Evolutionary conservation across 1,140 invertebrate genomes (phyloP).

Genomic region (Phenacoccus solenopsis): DNA sequence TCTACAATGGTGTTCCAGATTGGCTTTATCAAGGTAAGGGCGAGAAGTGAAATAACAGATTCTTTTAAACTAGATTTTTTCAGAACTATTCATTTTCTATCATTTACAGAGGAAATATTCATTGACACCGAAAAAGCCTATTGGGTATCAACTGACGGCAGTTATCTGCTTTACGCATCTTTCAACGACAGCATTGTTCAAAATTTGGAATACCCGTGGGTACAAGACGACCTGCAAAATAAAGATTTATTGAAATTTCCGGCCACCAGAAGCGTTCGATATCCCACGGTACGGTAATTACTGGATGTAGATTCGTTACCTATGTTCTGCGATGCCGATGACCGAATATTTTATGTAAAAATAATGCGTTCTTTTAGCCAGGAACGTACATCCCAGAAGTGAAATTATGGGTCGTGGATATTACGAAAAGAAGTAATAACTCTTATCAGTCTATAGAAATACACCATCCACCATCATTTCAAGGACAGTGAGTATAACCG

Average conservation of each 20-base stretch:
- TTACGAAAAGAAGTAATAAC: constrained; percentile 43
- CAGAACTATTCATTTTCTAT: neutral
- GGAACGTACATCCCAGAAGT: constrained; percentile 74
- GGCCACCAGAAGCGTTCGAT: constrained; percentile 57
- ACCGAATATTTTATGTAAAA: neutral
- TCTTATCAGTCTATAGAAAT: constrained; percentile 47
- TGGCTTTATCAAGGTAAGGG: constrained; percentile 82
- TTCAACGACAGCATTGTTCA: constrained; percentile 77
- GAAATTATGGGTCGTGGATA: constrained; percentile 61
- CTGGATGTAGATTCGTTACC: neutral
- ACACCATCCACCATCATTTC: constrained; percentile 50
- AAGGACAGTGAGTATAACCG: constrained; percentile 53
- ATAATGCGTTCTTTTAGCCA: constrained; percentile 40
- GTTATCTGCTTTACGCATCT: constrained; percentile 64
- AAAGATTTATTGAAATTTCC: constrained; percentile 42
- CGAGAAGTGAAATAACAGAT: no score
- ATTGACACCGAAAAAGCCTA: constrained; percentile 52
- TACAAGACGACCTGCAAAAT: constrained; percentile 34
- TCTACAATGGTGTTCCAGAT: constrained; percentile 86
- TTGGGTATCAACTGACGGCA: constrained; percentile 72
- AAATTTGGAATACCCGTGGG: constrained; percentile 60
- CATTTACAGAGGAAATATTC: constrained; percentile 52
- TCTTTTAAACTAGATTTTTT: no score
- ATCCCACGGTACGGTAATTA: constrained; percentile 47
- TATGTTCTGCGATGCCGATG: neutral